Evolutionary conservation across 1,140 invertebrate species (phyloP).

Genomic region (Rhagoletis pomonella): DNA sequence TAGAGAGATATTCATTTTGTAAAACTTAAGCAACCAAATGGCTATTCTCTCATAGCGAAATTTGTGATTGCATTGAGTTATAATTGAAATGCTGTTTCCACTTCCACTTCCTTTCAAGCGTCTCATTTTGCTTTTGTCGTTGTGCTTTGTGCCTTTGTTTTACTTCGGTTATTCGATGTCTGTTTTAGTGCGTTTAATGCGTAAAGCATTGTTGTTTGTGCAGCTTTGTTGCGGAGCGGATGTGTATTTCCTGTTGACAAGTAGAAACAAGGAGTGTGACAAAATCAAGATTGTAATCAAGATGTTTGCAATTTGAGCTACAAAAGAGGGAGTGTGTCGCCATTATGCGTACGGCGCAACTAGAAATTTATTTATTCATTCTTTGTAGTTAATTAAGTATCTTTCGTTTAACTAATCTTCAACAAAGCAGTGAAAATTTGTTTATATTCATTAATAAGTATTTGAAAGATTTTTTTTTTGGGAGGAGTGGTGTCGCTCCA

Average conservation of each 20-base stretch:
- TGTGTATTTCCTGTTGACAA: conserved; percentile 32
- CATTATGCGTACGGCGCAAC: too few species aligned
- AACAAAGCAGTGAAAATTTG: too few species aligned
- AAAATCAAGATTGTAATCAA: not conserved
- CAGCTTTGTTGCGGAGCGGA: not conserved
- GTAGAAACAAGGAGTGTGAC: not conserved
- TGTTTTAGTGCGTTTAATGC: too few species aligned
- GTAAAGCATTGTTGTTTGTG: not conserved
- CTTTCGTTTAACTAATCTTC: too few species aligned
- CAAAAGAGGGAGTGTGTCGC: too few species aligned
- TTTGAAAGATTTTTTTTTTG: too few species aligned
- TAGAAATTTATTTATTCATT: too few species aligned
- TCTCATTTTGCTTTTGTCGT: not conserved
- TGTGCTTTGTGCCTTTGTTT: not conserved
- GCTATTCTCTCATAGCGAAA: not conserved
- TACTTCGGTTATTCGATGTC: not conserved
- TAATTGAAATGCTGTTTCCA: not conserved
- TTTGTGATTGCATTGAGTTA: not conserved
- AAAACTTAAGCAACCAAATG: not conserved
- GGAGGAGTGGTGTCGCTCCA: too few species aligned
- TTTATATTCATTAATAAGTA: too few species aligned
- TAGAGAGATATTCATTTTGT: not conserved
- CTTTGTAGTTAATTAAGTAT: too few species aligned
- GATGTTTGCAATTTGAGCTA: not conserved
- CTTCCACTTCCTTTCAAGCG: not conserved